A percentile compares a stretch with the other conserved stretches of the same genome.
These are phyloP conservation scores for Phyllostomus hastatus DNA, from an alignment of 2,113 vertebrate genomes.

Conservation along the genomic window DNA sequence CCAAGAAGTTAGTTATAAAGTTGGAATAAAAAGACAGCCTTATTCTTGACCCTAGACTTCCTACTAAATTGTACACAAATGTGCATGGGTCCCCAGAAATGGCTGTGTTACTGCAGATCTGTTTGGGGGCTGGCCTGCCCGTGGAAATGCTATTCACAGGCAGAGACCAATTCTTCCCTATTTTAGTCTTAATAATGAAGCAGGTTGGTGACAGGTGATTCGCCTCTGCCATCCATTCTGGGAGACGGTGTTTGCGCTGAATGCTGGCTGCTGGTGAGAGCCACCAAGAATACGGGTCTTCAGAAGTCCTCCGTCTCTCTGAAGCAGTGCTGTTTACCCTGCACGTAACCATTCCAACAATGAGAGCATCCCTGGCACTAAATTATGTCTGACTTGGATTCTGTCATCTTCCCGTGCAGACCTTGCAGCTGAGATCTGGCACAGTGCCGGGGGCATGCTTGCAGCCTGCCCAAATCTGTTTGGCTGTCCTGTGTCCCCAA, in stretches of 20 bases:
- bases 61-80: neutral
- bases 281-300: neutral
- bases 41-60: neutral
- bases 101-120: neutral
- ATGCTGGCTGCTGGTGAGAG: neutral
- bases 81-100: neutral
- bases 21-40: neutral
- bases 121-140: neutral
- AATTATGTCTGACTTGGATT: neutral
- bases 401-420: neutral
- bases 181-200: neutral
- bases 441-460: neutral
- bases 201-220: neutral
- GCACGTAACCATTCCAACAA: accelerated
- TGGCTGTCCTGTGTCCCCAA: neutral
- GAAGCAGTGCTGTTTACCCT: neutral
- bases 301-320: neutral
- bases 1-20: neutral
- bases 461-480: neutral
- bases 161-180: neutral
- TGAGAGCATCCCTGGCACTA: neutral
- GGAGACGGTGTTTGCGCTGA: neutral
- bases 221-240: neutral
- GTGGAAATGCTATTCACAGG: neutral
- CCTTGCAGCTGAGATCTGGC: neutral